These are phyloP conservation scores for Sterna hirundo DNA, from an alignment of 2,113 vertebrate genomes.

Conservation along the genomic window DNA sequence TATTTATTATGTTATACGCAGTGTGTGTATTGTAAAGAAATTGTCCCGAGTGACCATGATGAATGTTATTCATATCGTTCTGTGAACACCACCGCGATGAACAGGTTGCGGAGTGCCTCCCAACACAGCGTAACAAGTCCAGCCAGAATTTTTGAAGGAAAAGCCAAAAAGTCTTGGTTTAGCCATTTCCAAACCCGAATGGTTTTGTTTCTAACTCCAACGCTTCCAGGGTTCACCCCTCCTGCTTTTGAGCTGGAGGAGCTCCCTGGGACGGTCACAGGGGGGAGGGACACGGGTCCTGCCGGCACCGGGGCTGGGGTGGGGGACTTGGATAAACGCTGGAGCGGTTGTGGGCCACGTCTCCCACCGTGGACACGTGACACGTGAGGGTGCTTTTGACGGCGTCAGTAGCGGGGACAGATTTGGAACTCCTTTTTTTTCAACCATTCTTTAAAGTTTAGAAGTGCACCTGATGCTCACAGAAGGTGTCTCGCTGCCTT, in stretches of 20 bases:
- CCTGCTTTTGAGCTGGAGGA: neutral
- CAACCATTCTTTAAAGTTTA: neutral
- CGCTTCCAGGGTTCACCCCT: neutral
- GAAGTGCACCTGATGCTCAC: neutral
- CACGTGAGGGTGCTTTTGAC: neutral
- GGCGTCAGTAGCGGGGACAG: neutral
- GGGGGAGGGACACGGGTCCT: neutral
- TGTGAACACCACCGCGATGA: neutral
- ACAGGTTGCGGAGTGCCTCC: neutral
- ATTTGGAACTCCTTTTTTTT: neutral
- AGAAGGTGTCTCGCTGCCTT: neutral
- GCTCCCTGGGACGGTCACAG: accelerated
- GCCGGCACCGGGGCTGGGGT: neutral
- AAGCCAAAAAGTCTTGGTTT: neutral
- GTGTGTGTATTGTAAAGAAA: neutral
- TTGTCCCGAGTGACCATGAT: neutral
- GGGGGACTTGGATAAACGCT: accelerated
- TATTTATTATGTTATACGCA: neutral
- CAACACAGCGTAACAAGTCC: neutral
- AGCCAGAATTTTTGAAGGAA: neutral
- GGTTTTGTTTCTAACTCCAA: neutral
- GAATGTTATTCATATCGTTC: neutral
- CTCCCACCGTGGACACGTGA: neutral
- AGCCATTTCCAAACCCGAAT: neutral
- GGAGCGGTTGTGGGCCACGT: accelerated